Evolutionary conservation across 2,888 invertebrate species (phyloP).

Genomic region (Cepaea hortensis): DNA sequence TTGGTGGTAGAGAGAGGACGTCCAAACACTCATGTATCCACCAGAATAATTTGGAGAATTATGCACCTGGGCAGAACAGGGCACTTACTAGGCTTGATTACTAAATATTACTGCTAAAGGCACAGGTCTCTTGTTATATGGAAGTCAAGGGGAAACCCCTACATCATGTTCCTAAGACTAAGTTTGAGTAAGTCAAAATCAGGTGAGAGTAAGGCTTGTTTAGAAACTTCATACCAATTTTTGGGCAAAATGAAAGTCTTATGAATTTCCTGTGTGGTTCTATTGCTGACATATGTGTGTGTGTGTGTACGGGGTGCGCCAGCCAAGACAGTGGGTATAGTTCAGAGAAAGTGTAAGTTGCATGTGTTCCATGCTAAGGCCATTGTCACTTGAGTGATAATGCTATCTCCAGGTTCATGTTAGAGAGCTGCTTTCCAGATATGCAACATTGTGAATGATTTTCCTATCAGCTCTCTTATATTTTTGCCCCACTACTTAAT

Average conservation of each 20-base stretch:
- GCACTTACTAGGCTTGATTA: no score
- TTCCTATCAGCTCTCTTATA: neutral
- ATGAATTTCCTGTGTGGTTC: neutral
- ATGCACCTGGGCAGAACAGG: no score
- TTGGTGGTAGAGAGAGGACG: no score
- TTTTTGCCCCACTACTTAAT: constrained; percentile 1
- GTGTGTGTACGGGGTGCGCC: neutral
- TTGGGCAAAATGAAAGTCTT: neutral
- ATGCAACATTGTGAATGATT: neutral
- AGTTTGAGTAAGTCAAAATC: no score
- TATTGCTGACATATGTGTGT: neutral
- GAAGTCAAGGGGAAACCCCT: no score
- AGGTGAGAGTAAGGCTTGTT: no score
- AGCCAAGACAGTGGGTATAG: neutral
- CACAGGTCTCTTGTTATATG: no score
- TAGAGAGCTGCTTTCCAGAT: neutral
- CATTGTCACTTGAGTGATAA: neutral
- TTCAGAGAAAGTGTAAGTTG: neutral
- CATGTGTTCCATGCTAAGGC: neutral
- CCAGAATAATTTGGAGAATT: no score
- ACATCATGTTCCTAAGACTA: no score
- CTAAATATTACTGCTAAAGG: no score
- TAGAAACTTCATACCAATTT: no score
- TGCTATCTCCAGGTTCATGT: constrained; percentile 10
- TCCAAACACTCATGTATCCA: no score